These are phyloP conservation scores for Cairina moschata DNA, from an alignment of 2,113 vertebrate species.

Conservation along the genomic window DNA sequence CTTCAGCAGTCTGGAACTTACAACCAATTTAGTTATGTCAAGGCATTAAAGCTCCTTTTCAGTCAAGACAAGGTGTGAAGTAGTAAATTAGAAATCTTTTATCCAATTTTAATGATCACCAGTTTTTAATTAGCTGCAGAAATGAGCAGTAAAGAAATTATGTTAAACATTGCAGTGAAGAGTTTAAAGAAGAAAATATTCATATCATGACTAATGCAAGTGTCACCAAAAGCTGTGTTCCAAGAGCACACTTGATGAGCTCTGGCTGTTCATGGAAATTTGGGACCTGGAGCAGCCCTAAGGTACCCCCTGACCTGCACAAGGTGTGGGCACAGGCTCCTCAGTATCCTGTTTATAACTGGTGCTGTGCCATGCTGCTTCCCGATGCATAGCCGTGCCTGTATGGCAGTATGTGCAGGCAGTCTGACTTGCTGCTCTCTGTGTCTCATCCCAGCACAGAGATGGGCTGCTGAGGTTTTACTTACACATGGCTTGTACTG, in stretches of 20 bases:
- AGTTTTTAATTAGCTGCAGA: conserved; percentile 23
- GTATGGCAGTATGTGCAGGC: rapidly evolving
- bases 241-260: neutral
- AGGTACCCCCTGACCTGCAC: neutral
- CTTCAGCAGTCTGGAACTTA: conserved; percentile 71
- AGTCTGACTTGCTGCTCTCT: neutral
- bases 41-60: conserved; percentile 9
- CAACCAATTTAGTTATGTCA: conserved; percentile 64
- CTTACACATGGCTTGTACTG: neutral
- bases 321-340: neutral
- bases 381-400: neutral
- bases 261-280: neutral
- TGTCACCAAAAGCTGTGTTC: neutral
- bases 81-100: neutral
- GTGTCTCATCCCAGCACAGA: neutral
- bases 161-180: neutral
- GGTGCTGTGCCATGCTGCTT: neutral
- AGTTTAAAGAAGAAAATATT: neutral
- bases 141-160: neutral
- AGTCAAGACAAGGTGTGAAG: neutral
- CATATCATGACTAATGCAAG: neutral
- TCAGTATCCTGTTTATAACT: neutral
- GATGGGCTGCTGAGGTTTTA: neutral
- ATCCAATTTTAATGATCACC: neutral
- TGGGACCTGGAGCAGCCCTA: neutral